Percentiles rank a stretch among this genome's conserved stretches.
Evolutionary conservation across 2,113 vertebrate genomes (phyloP).

Genomic region (Orientallactaga bullata): DNA sequence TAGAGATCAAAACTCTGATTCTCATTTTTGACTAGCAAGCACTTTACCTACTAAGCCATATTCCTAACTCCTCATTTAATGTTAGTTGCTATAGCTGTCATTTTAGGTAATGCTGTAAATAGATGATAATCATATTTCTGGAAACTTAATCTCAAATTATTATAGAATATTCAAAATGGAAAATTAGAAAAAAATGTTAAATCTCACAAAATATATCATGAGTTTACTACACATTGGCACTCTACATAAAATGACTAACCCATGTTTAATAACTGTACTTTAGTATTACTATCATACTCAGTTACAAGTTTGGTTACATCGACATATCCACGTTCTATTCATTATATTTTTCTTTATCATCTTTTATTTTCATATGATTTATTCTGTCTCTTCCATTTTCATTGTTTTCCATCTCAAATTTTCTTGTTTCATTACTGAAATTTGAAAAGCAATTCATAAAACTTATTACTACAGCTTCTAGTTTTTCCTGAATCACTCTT

Average conservation of each 20-base stretch:
- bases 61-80: not conserved
- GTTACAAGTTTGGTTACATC: not conserved
- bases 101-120: not conserved
- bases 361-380: not conserved
- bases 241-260: not conserved
- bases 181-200: not conserved
- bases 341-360: not conserved
- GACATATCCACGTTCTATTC: not conserved
- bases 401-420: not conserved
- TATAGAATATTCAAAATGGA: not conserved
- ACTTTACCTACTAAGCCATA: no score
- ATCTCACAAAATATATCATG: not conserved
- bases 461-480: not conserved
- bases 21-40: no score
- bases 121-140: not conserved
- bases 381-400: not conserved
- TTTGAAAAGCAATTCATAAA: conserved; percentile 39
- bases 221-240: not conserved
- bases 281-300: not conserved
- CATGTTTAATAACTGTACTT: not conserved
- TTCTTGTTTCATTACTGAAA: not conserved
- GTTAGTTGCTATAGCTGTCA: not conserved
- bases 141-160: not conserved
- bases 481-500: not conserved
- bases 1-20: no score